phyloP scores from a whole-genome alignment of 1,140 invertebrate genomes.

The Danaus plexippus region DNA sequence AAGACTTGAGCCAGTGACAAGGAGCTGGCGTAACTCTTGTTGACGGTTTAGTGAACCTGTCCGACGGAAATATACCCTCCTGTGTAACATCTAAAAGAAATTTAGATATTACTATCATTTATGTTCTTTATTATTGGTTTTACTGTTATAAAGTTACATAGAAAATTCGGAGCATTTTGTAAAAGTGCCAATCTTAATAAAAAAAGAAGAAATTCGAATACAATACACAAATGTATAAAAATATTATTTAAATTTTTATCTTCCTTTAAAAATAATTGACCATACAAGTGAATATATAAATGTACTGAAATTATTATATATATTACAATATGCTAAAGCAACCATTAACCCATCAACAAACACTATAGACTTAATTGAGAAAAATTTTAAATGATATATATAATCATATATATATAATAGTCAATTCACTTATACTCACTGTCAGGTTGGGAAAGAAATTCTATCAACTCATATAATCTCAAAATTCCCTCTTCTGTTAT shows the following conservation, averaged over 20 bases:
- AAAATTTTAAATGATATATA: no score
- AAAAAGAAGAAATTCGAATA: slow-evolving; percentile 7
- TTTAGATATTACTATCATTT: not conserved
- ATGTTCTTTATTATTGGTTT: not conserved
- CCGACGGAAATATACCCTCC: slow-evolving; percentile 93
- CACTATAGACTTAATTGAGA: no score
- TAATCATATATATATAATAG: slow-evolving; percentile 11
- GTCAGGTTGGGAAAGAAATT: slow-evolving; percentile 80
- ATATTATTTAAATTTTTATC: not conserved
- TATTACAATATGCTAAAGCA: slow-evolving; percentile 5
- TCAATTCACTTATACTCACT: slow-evolving; percentile 71
- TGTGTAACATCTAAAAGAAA: slow-evolving; percentile 79
- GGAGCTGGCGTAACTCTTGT: slow-evolving; percentile 82
- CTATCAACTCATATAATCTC: slow-evolving; percentile 84
- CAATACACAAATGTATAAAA: slow-evolving; percentile 1
- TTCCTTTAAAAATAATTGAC: not conserved
- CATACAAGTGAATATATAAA: not conserved
- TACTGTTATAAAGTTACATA: not conserved
- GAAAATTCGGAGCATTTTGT: not conserved
- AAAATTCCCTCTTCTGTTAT: slow-evolving; percentile 82
- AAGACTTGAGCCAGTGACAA: slow-evolving; percentile 79
- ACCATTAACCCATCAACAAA: no score
- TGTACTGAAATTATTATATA: not conserved
- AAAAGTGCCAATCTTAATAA: not conserved
- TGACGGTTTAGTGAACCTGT: slow-evolving; percentile 89